Evolutionary conservation across 2,888 invertebrate genomes (phyloP), one percentile per base, ranked within the genome.

Genomic region (Dermolepida albohirtum): DNA sequence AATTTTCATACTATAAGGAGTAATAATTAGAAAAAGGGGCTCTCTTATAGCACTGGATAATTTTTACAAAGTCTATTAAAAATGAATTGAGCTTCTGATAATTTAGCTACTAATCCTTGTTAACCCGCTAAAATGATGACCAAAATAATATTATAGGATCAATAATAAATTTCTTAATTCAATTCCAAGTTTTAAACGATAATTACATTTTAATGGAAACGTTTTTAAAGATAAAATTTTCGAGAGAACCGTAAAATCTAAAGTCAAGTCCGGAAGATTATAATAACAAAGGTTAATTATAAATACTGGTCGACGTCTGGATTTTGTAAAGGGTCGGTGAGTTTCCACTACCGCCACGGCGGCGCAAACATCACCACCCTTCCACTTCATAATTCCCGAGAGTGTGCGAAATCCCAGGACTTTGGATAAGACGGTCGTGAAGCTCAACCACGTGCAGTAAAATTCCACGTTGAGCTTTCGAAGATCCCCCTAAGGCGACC

Each of bases 341-440:
- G 47, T 10, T 16, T 11, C 16, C 17, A 22, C 49, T 17, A 22
- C 17, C 14, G 17, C 11, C 22, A 49, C 16, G 22, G 49, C 16
- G 17, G 11, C 17, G 22, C 14, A 47, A 14, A 47, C 44, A 47
- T 47, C 44, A 34, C 40, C 11, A 54, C 34, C 49, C 17, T 34
- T 11, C 63, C 51, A 63, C 54, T 55, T 54, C 63, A 55, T 64
- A 65, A 65, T 68, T 68, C 65, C 65, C 59, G 12, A 39, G 64
- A 64, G 55, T 59, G 52, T 54, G 47, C 29, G 55, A 51, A 65
- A 67, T 70, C 69, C 71, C 68, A 68, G 67, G 74, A 72, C 73
- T 70, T 51, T 70, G 69, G 70, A 72, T 73, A 73, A 74, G 72
- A 72, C 72, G 68, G 70, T 72, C 74, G 69, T 72, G 71, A 72